phyloP scores from a whole-genome alignment of 2,888 invertebrate species.

The Drosophila aldrichi region DNA sequence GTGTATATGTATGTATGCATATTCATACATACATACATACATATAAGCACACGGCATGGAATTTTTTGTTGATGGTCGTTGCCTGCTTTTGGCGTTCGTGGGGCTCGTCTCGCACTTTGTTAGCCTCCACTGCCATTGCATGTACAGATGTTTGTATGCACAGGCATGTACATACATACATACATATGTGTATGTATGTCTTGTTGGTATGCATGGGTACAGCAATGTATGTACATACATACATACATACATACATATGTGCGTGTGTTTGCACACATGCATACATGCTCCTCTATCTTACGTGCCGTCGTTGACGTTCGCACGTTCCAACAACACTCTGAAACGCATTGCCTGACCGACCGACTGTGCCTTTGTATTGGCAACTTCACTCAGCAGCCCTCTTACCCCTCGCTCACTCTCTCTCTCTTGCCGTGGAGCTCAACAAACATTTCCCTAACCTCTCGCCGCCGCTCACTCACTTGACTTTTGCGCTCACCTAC shows the following conservation, averaged over 20 bases:
- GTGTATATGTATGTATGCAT: neutral
- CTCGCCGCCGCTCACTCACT: conserved; percentile 9
- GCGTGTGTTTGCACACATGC: neutral
- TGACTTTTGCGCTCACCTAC: conserved; percentile 20
- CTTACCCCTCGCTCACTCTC: too few species aligned
- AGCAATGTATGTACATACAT: neutral
- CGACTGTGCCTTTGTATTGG: conserved; percentile 17
- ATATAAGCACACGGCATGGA: conserved; percentile 8
- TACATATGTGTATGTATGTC: neutral
- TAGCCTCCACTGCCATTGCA: conserved; percentile 20
- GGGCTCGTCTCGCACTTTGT: conserved; percentile 68
- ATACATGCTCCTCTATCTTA: conserved; percentile 17
- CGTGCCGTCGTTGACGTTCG: conserved; percentile 49
- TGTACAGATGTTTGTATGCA: conserved; percentile 1
- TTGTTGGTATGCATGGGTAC: conserved; percentile 1
- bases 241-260: neutral
- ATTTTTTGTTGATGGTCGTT: conserved; percentile 18
- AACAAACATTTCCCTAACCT: neutral
- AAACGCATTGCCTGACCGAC: conserved; percentile 39
- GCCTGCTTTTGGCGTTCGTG: conserved; percentile 49
- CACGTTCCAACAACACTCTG: conserved; percentile 23
- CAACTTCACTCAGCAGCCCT: conserved; percentile 24
- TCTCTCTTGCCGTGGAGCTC: neutral
- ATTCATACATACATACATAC: neutral
- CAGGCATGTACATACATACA: neutral